phyloP scores from a whole-genome alignment of 2,113 vertebrate species.

The Elachura formosa region DNA sequence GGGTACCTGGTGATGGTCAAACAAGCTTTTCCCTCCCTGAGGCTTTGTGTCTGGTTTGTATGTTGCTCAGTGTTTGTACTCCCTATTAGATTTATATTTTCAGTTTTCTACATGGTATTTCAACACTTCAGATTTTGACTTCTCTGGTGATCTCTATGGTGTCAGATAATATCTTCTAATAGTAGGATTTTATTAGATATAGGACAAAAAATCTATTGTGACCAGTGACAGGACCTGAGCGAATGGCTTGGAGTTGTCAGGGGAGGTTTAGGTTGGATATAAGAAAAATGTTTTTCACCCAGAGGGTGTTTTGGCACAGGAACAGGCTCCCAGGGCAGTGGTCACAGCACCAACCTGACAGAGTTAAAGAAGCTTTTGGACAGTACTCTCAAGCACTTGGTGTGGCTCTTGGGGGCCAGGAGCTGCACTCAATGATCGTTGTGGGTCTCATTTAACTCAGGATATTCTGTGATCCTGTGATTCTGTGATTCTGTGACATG shows the following conservation, averaged over 20 bases:
- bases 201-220: background rate
- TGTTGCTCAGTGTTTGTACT: background rate
- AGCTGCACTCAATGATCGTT: background rate
- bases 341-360: background rate
- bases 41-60: background rate
- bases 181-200: background rate
- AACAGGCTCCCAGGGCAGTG: background rate
- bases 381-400: background rate
- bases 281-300: background rate
- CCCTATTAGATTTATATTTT: background rate
- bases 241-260: background rate
- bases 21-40: background rate
- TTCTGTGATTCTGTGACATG: background rate
- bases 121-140: background rate
- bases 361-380: background rate
- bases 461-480: background rate
- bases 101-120: background rate
- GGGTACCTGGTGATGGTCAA: background rate
- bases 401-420: background rate
- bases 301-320: background rate
- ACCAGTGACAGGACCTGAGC: background rate
- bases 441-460: background rate
- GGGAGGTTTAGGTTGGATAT: background rate
- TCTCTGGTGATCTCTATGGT: background rate
- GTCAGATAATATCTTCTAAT: background rate